phyloP scores from a whole-genome alignment of 2,888 invertebrate genomes.

The Emmelina monodactyla region DNA sequence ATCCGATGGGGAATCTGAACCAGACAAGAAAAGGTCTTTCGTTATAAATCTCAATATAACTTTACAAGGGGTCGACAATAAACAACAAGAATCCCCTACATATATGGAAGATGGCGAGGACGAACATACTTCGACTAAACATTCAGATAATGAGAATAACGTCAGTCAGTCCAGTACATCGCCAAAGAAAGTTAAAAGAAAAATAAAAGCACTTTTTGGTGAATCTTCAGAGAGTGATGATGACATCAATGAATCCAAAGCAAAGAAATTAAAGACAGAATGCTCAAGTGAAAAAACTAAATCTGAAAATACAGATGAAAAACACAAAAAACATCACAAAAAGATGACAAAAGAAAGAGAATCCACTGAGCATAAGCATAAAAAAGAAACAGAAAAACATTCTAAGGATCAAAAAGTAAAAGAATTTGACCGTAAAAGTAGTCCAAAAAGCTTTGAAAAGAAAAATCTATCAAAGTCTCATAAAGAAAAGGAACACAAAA shows the following conservation, averaged over 20 bases:
- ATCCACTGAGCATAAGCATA: no score
- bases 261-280: conserved; percentile 26
- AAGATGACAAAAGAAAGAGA: no score
- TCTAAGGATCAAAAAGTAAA: no score
- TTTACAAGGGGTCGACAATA: conserved; percentile 39
- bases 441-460: conserved; percentile 10
- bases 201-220: conserved; percentile 59
- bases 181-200: conserved; percentile 34
- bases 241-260: conserved; percentile 19
- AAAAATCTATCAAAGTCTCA: conserved; percentile 24
- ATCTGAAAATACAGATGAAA: conserved; percentile 14
- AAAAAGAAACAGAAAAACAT: conserved; percentile 10
- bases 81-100: conserved; percentile 15
- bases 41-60: conserved; percentile 36
- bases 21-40: conserved; percentile 21
- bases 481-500: conserved; percentile 26
- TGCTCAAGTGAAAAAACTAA: conserved; percentile 7
- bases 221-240: conserved; percentile 54
- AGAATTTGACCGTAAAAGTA: no score
- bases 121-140: conserved; percentile 10
- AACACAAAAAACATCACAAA: conserved; percentile 16
- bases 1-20: conserved; percentile 31
- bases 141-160: conserved; percentile 10
- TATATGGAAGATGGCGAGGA: conserved; percentile 4
- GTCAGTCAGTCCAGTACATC: conserved; percentile 17